These are phyloP conservation scores for Ophthalmolycus amberensis DNA, from an alignment of 2,113 vertebrate species.

Conservation along the genomic window DNA sequence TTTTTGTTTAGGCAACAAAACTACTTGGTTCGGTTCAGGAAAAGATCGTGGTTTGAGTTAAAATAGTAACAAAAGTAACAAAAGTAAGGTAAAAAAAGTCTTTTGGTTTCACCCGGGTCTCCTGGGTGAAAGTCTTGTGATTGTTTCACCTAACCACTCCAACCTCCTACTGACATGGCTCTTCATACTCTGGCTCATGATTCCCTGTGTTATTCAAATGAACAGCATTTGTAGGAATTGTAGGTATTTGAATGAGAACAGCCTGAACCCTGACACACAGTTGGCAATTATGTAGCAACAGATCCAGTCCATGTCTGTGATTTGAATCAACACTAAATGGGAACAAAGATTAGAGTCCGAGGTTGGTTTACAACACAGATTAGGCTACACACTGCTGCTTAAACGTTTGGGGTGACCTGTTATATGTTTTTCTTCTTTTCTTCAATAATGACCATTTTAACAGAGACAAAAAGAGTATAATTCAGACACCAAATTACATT, in stretches of 20 bases:
- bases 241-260: not conserved
- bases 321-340: slow-evolving; percentile 38
- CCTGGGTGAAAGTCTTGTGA: not conserved
- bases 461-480: not conserved
- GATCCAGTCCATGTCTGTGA: slow-evolving; percentile 10
- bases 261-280: slow-evolving; percentile 4
- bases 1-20: not conserved
- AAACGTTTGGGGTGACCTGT: no score
- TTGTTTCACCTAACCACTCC: not conserved
- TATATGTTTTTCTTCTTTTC: no score
- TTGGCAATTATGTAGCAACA: slow-evolving; percentile 45
- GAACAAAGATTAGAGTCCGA: slow-evolving; percentile 36
- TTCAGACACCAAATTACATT: not conserved
- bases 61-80: not conserved
- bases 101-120: not conserved
- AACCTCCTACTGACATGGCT: not conserved
- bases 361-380: not conserved
- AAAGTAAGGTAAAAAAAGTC: not conserved
- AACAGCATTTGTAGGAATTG: no score
- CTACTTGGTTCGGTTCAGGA: not conserved
- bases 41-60: not conserved
- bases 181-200: not conserved
- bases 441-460: no score
- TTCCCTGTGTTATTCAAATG: not conserved
- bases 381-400: no score